Percentiles rank a stretch among this genome's conserved stretches.
Conservation (phyloP, 1,140 invertebrate genomes). For the Caenorhabditis inopinata region DNA sequence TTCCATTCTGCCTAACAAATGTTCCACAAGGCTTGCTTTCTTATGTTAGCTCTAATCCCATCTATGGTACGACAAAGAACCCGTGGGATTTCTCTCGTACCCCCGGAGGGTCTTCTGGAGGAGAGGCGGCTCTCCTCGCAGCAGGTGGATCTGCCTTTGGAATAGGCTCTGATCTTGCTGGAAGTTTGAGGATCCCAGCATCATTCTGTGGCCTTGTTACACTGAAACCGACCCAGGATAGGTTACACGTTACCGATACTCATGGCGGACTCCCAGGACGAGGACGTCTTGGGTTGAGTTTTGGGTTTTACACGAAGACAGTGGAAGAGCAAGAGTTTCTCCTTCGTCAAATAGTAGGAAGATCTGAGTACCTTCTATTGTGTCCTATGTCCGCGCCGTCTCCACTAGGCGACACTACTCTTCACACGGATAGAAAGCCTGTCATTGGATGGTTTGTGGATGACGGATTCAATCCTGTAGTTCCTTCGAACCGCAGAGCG, state of each 20-base stretch:
- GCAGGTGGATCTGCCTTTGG: constrained; percentile 67
- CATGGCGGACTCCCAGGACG: constrained; percentile 55
- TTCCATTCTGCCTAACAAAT: constrained; percentile 69
- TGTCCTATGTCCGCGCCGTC: background rate
- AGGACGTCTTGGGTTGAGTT: constrained; percentile 55
- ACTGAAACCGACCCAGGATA: constrained; percentile 67
- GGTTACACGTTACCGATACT: constrained; percentile 45
- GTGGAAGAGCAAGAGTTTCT: constrained; percentile 57
- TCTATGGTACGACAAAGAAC: constrained; percentile 65
- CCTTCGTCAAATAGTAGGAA: constrained; percentile 13
- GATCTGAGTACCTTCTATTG: constrained; percentile 15
- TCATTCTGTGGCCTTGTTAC: constrained; percentile 67
- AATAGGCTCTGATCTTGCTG: constrained; percentile 66
- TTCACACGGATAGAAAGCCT: constrained; percentile 40
- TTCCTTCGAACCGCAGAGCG: constrained; percentile 57
- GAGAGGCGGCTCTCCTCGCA: constrained; percentile 67
- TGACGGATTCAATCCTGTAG: constrained; percentile 60
- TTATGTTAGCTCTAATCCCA: constrained; percentile 65
- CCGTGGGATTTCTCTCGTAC: constrained; percentile 55
- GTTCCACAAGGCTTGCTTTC: constrained; percentile 68
- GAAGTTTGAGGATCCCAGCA: constrained; percentile 68
- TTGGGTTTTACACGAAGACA: constrained; percentile 58
- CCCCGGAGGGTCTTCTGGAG: constrained; percentile 66
- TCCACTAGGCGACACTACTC: background rate
- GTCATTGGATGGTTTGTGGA: constrained; percentile 59